Evolutionary conservation across 2,888 invertebrate genomes (phyloP).

Genomic region (Melanostoma mellinum): DNA sequence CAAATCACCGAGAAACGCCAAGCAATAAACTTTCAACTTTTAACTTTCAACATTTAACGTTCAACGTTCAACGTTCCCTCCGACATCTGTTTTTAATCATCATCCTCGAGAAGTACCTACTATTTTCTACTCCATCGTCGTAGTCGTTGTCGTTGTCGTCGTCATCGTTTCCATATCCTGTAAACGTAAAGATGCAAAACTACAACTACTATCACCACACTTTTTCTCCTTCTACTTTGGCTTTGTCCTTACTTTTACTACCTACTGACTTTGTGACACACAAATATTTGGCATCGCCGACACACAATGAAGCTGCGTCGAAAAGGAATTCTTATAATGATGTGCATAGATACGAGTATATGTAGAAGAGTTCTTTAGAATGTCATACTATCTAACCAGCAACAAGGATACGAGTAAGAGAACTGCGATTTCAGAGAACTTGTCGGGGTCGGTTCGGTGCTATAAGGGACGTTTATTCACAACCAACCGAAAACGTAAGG

Average conservation of each 20-base stretch:
- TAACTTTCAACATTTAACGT: conserved; percentile 67
- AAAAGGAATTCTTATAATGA: conserved; percentile 47
- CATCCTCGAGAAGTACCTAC: conserved; percentile 52
- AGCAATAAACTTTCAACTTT: conserved; percentile 70
- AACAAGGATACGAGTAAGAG: conserved; percentile 59
- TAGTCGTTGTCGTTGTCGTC: too few relatives aligned
- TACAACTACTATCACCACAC: conserved; percentile 18
- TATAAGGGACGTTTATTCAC: too few relatives aligned
- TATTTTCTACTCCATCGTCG: conserved; percentile 34
- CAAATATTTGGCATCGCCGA: conserved; percentile 76
- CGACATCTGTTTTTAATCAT: conserved; percentile 72
- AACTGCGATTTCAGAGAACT: conserved; percentile 30
- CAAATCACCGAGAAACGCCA: conserved; percentile 65
- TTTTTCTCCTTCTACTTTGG: conserved; percentile 30
- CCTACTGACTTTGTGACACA: conserved; percentile 81
- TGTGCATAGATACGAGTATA: conserved; percentile 8
- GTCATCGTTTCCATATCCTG: conserved; percentile 9
- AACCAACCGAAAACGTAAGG: neutral
- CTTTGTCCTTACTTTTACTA: conserved; percentile 73
- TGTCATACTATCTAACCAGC: conserved; percentile 68
- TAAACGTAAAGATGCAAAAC: conserved; percentile 46
- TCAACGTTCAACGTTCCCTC: conserved; percentile 52
- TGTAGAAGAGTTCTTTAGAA: conserved; percentile 53
- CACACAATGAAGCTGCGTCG: conserved; percentile 62
- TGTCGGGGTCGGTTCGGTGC: too few relatives aligned